These are phyloP conservation scores for Pseudorectes ferrugineus DNA, from an alignment of 2,113 vertebrate genomes.

Conservation along the genomic window DNA sequence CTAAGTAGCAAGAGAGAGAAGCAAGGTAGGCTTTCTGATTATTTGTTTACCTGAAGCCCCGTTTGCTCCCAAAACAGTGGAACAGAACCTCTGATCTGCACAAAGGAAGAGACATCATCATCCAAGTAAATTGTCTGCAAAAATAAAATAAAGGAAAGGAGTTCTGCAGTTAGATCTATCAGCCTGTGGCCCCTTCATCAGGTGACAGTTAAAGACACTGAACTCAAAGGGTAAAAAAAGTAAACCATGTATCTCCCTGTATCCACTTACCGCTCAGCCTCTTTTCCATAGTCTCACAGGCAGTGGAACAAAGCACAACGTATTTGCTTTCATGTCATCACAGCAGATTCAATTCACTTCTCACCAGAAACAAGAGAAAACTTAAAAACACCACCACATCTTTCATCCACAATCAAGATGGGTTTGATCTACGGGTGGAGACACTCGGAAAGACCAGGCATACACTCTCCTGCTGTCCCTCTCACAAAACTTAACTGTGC, in stretches of 20 bases:
- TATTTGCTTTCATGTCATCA: background rate
- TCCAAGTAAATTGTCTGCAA: slow-evolving; percentile 79
- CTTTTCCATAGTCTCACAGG: background rate
- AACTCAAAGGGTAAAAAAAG: slow-evolving; percentile 34
- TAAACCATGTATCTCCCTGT: background rate
- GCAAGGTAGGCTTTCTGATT: background rate
- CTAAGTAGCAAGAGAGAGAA: background rate
- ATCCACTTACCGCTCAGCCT: background rate
- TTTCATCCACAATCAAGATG: background rate
- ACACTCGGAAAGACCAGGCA: background rate
- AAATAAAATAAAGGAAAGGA: background rate
- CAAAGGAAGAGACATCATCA: slow-evolving; percentile 78
- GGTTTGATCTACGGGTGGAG: background rate
- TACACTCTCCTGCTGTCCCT: background rate
- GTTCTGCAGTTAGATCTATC: slow-evolving; percentile 31
- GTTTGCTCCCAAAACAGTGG: slow-evolving; percentile 82
- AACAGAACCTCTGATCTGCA: slow-evolving; percentile 80
- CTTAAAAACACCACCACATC: background rate
- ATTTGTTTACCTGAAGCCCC: slow-evolving; percentile 70
- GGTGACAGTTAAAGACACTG: slow-evolving; percentile 34
- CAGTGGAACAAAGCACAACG: background rate
- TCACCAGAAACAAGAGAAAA: slow-evolving; percentile 14
- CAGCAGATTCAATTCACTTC: background rate
- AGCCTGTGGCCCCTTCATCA: slow-evolving; percentile 18
- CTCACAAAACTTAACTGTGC: background rate